These are phyloP conservation scores for Xestia ashworthii DNA, from an alignment of 2,888 invertebrate genomes.

Conservation along the genomic window DNA sequence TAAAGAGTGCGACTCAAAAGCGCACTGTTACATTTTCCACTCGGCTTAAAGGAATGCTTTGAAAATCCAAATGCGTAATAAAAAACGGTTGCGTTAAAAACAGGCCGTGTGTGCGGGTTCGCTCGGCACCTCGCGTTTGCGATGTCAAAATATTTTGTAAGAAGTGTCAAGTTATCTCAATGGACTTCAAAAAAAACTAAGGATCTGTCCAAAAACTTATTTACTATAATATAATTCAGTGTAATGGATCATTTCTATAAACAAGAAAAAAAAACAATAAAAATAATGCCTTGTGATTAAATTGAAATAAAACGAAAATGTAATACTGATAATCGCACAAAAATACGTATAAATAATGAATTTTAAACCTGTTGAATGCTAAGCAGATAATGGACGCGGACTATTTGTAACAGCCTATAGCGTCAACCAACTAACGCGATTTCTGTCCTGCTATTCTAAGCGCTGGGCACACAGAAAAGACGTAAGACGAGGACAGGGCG, in stretches of 20 bases:
- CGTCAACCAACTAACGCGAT: not conserved
- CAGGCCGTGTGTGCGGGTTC: not conserved
- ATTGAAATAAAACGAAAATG: constrained; percentile 10
- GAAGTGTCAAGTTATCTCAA: not conserved
- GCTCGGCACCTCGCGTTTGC: not conserved
- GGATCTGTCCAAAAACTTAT: constrained; percentile 34
- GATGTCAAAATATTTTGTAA: not conserved
- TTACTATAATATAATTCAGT: not conserved
- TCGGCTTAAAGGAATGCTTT: not conserved
- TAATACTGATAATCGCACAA: constrained; percentile 30
- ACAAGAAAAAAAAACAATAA: constrained; percentile 13
- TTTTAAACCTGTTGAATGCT: not conserved
- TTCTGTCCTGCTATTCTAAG: too few relatives aligned
- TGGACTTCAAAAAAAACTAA: not conserved
- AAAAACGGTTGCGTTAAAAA: not conserved
- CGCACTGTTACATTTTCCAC: not conserved
- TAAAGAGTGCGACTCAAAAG: not conserved
- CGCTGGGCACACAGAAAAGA: too few relatives aligned
- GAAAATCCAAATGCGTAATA: not conserved
- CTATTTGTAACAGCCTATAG: not conserved
- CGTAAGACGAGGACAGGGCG: too few relatives aligned
- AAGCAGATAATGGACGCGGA: not conserved
- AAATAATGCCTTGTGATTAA: not conserved
- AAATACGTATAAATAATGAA: constrained; percentile 6
- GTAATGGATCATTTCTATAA: constrained; percentile 11